Evolutionary conservation across 2,797 vertebrate genomes (phyloP).

Genomic region (Columba guinea): DNA sequence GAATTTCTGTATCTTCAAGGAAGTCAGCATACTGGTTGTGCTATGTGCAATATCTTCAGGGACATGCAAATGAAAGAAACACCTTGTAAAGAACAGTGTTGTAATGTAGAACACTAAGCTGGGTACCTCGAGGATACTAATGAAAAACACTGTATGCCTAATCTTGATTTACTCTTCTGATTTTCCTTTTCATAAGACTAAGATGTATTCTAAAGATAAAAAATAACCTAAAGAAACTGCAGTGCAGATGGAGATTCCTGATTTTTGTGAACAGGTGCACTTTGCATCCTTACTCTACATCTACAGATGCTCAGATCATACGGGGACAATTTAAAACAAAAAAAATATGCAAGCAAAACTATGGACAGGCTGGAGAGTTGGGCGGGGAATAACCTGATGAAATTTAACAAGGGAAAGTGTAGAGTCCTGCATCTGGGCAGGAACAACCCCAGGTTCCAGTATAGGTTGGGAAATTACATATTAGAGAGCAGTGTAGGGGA

Average conservation of each 20-base stretch:
- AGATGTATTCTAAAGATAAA: background rate
- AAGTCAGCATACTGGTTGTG: background rate
- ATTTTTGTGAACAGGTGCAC: background rate
- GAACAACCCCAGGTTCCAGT: too few species aligned
- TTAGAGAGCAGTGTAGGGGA: too few species aligned
- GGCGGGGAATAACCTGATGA: too few species aligned
- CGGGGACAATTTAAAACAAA: background rate
- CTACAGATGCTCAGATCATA: background rate
- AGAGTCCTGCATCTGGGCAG: too few species aligned
- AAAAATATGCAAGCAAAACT: background rate
- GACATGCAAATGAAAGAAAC: background rate
- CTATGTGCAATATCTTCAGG: background rate
- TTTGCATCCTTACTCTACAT: background rate
- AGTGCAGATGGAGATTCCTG: background rate
- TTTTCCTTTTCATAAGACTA: conserved; percentile 20
- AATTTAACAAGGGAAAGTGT: too few species aligned
- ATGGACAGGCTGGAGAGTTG: too few species aligned
- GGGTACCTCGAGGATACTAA: background rate
- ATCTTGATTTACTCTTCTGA: conserved; percentile 17
- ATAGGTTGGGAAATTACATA: too few species aligned
- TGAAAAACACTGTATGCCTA: background rate
- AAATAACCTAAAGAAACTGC: conserved; percentile 8
- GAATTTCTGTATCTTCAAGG: background rate
- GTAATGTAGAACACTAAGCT: conserved; percentile 19
- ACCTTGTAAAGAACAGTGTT: background rate